Conservation (phyloP, 2,888 invertebrate genomes). For the Drosophila ustulata region DNA sequence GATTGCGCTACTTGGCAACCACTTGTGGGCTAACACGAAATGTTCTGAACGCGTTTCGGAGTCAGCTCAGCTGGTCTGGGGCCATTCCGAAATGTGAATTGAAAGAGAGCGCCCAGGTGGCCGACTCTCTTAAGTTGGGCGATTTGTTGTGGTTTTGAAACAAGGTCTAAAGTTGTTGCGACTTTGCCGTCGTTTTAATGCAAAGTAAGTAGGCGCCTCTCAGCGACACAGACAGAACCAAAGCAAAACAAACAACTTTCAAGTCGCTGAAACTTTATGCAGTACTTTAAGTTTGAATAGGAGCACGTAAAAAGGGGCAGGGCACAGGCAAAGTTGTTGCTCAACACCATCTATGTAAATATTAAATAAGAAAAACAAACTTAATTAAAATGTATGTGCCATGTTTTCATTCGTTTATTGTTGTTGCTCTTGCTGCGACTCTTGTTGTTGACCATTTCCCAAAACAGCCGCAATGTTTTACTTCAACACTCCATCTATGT, state of each 20-base stretch:
- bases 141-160: conserved; percentile 43
- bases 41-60: conserved; percentile 41
- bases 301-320: neutral
- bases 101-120: neutral
- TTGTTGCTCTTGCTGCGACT: conserved; percentile 7
- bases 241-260: conserved; percentile 55
- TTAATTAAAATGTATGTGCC: conserved; percentile 75
- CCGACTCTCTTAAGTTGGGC: conserved; percentile 37
- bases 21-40: conserved; percentile 63
- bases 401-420: conserved; percentile 36
- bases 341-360: conserved; percentile 67
- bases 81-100: conserved; percentile 56
- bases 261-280: conserved; percentile 47
- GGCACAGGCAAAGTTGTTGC: conserved; percentile 33
- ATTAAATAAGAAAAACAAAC: conserved; percentile 67
- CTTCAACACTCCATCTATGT: conserved; percentile 30
- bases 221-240: conserved; percentile 19
- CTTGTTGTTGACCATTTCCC: conserved; percentile 24
- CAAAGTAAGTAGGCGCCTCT: conserved; percentile 26
- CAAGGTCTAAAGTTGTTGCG: conserved; percentile 45
- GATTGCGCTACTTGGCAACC: conserved; percentile 52
- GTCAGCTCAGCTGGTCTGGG: conserved; percentile 45
- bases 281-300: conserved; percentile 34
- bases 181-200: conserved; percentile 48
- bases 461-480: conserved; percentile 33